Conservation (phyloP, 2,113 vertebrate genomes). For the Corythaeola cristata region DNA sequence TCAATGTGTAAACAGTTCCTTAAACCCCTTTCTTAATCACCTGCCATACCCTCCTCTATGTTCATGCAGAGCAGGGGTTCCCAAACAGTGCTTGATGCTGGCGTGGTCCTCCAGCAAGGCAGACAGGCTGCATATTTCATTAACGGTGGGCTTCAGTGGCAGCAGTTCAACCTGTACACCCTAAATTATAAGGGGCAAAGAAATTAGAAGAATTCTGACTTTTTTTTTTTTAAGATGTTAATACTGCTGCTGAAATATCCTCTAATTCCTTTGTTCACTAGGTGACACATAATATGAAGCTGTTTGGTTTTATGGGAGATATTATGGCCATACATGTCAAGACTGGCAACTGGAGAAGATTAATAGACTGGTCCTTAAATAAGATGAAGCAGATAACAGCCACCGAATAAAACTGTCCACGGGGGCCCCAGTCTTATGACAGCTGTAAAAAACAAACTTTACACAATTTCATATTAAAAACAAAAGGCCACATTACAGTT, state of each 20-base stretch:
- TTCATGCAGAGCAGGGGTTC: background rate
- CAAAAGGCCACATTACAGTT: background rate
- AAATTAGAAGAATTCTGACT: background rate
- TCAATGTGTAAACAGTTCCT: background rate
- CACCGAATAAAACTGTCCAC: background rate
- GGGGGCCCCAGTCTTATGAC: background rate
- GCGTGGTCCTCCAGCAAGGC: background rate
- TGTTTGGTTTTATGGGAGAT: background rate
- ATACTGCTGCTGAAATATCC: background rate
- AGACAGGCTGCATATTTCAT: background rate
- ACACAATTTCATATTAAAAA: background rate
- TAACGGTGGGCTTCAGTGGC: background rate
- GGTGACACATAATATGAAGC: background rate
- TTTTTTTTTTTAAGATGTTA: background rate
- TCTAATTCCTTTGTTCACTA: background rate
- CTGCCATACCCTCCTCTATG: fast-evolving
- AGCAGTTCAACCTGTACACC: background rate
- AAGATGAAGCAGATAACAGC: background rate
- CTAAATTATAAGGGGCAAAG: background rate
- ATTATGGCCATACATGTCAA: background rate
- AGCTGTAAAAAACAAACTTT: background rate
- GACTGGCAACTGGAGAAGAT: background rate
- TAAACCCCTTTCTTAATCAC: background rate
- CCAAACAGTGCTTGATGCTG: background rate
- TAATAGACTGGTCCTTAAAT: background rate